Evolutionary conservation across 37 sponge, comb jelly and placozoan species (phyloP), one percentile per base, ranked within the genome.

Genomic region (Hexactinellida sp.): DNA sequence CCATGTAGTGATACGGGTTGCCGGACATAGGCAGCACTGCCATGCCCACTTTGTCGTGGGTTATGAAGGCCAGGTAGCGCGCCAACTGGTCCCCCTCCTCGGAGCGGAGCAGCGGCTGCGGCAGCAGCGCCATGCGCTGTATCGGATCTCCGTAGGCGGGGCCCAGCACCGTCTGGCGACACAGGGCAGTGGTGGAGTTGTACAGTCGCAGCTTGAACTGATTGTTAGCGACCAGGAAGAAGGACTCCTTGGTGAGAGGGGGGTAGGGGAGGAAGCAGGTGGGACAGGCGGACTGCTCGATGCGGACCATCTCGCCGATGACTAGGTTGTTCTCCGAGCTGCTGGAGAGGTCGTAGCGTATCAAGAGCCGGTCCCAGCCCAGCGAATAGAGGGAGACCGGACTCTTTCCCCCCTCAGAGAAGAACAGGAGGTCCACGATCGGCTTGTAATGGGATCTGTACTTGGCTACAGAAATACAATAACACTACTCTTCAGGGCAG

Each of bases 231-330:
- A 91, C 87, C 23, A 95, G 83, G 28, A 98, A 28, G 91, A 98
- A 98, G 38, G 92, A 90, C 83, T 98, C 99, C 88, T 93, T 95
- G 38, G 91, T 88, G 37, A 98, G 85, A 37, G 95, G 89, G 34
- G 99, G 99, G 88, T 93, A 98, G 94, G 94, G 92, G 7, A 85
- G 85, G 32, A 93, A 38, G 35, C 93, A 87, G 21, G 85, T 87
- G 30, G 99, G 95, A 1, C 89, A 54, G 13, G 94, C 96, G 89
- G 93, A 95, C 89, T 98, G 99, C 87, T 98, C 99, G 13, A 98
- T 93, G 9, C 93, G 84, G 82, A 93, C 92, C 0, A 85, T 54
- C 82, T 89, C 88, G 39, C 90, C 84, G 13, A 98, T 38, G 9
- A 39, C 36, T 16, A 98, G 88, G 55, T 95, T 89, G 82, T 98